Conservation (phyloP, 2,888 invertebrate species). For the Axea sp. region DNA sequence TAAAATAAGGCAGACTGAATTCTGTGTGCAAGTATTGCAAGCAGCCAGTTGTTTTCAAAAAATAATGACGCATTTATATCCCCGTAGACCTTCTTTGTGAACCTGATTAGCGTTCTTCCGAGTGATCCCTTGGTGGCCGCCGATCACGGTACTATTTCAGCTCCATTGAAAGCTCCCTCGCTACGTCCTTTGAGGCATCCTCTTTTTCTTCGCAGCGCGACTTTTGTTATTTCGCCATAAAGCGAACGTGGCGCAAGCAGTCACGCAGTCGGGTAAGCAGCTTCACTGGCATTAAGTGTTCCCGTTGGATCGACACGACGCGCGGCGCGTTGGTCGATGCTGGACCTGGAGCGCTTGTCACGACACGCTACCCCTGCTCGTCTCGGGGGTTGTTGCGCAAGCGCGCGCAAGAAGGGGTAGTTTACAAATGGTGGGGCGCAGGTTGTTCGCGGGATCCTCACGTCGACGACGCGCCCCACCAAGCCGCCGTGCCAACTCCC, state of each 20-base stretch:
- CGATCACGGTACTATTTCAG: conserved; percentile 2
- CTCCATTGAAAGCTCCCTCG: not conserved
- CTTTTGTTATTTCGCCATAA: conserved; percentile 70
- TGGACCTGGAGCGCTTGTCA: conserved; percentile 70
- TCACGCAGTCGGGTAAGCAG: conserved; percentile 71
- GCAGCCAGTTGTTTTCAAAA: no score
- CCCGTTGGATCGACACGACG: conserved; percentile 75
- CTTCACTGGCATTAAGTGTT: conserved; percentile 76
- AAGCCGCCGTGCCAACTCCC: conserved; percentile 70
- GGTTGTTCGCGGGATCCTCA: conserved; percentile 55
- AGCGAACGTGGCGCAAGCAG: conserved; percentile 74
- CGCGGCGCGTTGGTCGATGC: conserved; percentile 75
- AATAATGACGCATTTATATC: no score
- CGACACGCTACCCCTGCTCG: conserved; percentile 60
- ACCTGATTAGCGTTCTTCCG: conserved; percentile 1
- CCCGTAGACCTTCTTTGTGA: no score
- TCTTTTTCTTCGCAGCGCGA: conserved; percentile 17
- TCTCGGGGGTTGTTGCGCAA: conserved; percentile 65
- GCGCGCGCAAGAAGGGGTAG: conserved; percentile 68
- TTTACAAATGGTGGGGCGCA: conserved; percentile 67
- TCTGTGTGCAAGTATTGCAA: no score
- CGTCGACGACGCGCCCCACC: conserved; percentile 61
- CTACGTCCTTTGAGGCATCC: not conserved
- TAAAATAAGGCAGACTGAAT: no score
- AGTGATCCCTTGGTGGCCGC: not conserved